Evolutionary conservation across 2,113 vertebrate genomes (phyloP).

Genomic region (Tragulus kanchil): DNA sequence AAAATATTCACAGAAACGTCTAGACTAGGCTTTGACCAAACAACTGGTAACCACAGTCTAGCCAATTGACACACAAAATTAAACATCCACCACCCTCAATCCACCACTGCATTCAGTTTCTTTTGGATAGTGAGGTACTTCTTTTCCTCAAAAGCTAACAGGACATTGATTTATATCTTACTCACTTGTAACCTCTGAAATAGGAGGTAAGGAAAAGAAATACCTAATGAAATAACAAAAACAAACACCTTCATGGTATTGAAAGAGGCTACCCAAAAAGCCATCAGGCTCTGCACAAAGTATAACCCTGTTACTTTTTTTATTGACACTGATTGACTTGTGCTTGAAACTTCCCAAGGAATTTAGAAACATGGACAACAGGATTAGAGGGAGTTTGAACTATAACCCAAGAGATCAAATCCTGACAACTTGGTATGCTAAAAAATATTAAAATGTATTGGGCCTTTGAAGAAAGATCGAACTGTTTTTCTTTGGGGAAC

Average conservation of each 20-base stretch:
- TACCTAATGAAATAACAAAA: background rate
- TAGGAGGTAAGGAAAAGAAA: background rate
- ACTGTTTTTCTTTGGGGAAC: background rate
- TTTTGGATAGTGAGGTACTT: too few species aligned
- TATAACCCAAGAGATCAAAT: constrained; percentile 81
- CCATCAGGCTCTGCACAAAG: background rate
- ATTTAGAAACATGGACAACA: constrained; percentile 72
- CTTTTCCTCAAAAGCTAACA: background rate
- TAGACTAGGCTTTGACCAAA: background rate
- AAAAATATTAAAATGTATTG: constrained; percentile 86
- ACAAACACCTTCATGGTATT: background rate
- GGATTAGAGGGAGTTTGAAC: constrained; percentile 84
- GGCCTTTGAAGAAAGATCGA: constrained; percentile 78
- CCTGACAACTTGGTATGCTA: constrained; percentile 81
- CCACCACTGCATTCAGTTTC: background rate
- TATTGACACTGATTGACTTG: constrained; percentile 40
- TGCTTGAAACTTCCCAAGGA: constrained; percentile 27
- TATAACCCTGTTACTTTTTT: background rate
- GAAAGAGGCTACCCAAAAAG: background rate
- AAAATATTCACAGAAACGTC: background rate
- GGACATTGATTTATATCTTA: too few species aligned
- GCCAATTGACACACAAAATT: background rate
- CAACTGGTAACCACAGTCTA: background rate
- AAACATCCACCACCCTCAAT: too few species aligned
- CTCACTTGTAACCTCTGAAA: background rate